Evolutionary conservation across 2,113 vertebrate genomes (phyloP), one percentile per base, ranked within the genome.

Genomic region (Chrysochloris asiatica): DNA sequence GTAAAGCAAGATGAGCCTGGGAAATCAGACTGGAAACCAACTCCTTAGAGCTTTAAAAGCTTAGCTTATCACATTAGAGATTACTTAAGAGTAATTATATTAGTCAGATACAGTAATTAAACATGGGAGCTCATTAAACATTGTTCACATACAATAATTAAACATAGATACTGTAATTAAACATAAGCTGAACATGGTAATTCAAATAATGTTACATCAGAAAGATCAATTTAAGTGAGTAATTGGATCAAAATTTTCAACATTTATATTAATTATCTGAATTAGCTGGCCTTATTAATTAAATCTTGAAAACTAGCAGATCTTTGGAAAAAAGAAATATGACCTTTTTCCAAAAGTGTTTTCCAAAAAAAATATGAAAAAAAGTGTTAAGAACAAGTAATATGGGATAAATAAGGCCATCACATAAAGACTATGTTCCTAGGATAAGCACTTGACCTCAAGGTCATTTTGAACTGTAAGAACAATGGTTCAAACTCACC

Each of bases 91-190:
- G 72, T 93, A 94, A 93, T 95, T 95, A 93, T n/a, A 56, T 88
- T 83, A 95, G 86, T 96, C 63, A 94, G 88, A 96, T 52, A 89
- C 43, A 84, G 83, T 95, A 92, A 95, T 96, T 96, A 96, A 95
- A 96, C 89, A 93, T 30, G 38, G 54, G 88, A 86, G 54, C 72
- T 95, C 92, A 94, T 96, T 96, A 95, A 96, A 86, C 89, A 92
- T 94, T 91, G 92, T 83, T 93, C 89, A 95, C 72, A 92, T 87
- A 83, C 16, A 83, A 95, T 93, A 90, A 95, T 95, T 95, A 92
- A 93, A 83, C 88, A 91, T 47, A 93, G 59, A 93, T 92, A 88
- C 48, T 50, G 0, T 95, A 94, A 96, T 96, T 96, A 95, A 95
- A 90, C 83, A 94, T 92, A 95, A 90, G 92, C 88, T 81, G 47